Evolutionary conservation across 2,888 invertebrate species (phyloP), one percentile per base, ranked within the genome.

Genomic region (Rhimphoctona megacephalus): DNA sequence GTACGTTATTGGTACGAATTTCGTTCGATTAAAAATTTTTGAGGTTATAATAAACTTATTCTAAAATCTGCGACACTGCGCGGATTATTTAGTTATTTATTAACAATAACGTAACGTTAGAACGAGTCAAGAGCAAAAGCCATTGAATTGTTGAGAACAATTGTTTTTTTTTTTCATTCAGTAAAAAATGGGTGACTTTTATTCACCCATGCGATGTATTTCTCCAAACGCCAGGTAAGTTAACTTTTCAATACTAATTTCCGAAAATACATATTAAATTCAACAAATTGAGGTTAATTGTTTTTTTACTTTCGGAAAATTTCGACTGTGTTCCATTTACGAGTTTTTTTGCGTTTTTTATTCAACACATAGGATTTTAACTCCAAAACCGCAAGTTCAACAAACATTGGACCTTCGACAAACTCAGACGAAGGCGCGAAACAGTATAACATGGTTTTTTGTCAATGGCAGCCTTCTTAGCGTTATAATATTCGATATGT

Each of bases 401-500:
- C 95, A 95, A 88, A 95, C 95, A 36, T 94, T 96, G 43, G 95
- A 95, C 81, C 88, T 96, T 17, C 95, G 95, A 73, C 95, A 95
- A 89, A 95, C 93, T 0, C 94, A 95, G 83, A 94, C 93, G 85
- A 95, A 95, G 91, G 95, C 96, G 4, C 94, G 95, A 9, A 94
- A 92, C 78, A 95, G 96, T 33, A 91, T 96, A n/a, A 95, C 95
- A 88, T 96, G 96, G 96, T 95, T 96, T 72, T 90, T 94, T 17
- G 91, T 96, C 22, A 96, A 96, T 91, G 94, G 95, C n/a, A 91
- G 94, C 14, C 90, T 96, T 43, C 93, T 96, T 46, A 90, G 95
- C 19, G 90, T 96, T 76, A 94, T 96, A 57, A 91, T 95, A 11
- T 96, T 96, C 91, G 96, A 96, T 91, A 94, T 96, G 96, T 96